Evolutionary conservation across 1,140 invertebrate species (phyloP), one percentile per base, ranked within the genome.

Genomic region (Cepaea nemoralis): DNA sequence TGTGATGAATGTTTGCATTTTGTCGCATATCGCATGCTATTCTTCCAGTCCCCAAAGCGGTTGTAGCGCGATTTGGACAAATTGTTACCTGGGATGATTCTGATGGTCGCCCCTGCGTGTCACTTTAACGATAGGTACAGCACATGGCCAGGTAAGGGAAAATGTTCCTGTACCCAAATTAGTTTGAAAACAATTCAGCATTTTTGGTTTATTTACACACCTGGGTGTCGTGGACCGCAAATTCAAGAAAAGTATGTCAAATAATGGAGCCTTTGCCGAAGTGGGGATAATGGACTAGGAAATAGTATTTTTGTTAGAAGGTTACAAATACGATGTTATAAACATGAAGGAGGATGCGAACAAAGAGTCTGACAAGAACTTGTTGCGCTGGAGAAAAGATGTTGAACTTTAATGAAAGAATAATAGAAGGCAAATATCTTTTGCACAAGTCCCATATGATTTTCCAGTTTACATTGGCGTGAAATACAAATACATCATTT

Each of bases 351-450:
- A n/a, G n/a, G n/a, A n/a, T n/a, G n/a, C n/a, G 50, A 55, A 55
- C 50, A 10, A 55, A 19, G 50, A 55, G 50, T 55, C n/a, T 22
- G 19, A 55, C 8, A 22, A 55, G 50, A 55, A 55, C 50, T 55
- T 55, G 50, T 55, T 55, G 50, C 50, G 22, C 3, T 16, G 50
- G 5, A 55, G 22, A 55, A 55, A 14, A 55, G 50, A 55, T 55
- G 50, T 55, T 55, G 50, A 55, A 55, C 50, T 55, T 55, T 55
- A 55, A 55, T 55, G 50, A 55, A 55, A 55, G 50, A 55, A 8
- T 55, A 55, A 55, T 55, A 55, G 16, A 55, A 24, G 19, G 50
- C n/a, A 63, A 63, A 63, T 27, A 31, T 31, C n/a, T 27, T 31
- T 63, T 63, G n/a, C 5, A 6, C n/a, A 27, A 31, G 59, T 63